Evolutionary conservation across 2,888 invertebrate species (phyloP), one percentile per base, ranked within the genome.

Genomic region (Drosophila mayaguana): DNA sequence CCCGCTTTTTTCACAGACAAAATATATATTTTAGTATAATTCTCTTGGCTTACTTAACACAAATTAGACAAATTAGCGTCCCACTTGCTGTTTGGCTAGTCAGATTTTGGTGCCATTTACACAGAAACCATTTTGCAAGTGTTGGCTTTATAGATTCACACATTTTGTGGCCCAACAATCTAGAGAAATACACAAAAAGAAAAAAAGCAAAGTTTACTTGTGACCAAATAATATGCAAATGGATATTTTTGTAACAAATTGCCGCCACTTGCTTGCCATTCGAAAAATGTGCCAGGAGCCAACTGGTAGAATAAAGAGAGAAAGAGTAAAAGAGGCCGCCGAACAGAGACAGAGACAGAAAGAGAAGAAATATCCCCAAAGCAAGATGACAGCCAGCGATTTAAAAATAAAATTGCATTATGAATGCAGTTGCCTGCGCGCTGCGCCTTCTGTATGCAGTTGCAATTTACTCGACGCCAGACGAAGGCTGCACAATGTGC

Each of bases 401-500:
- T 83, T 86, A 88, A 88, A 83, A 83, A 88, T 88, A 83, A 88
- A 83, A 88, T 88, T 88, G 86, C 83, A 88, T 86, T 83, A 88
- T 83, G 83, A 83, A 75, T 78, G 75, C 88, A 88, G 68, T 82
- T 65, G 75, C 71, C 40, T 57, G 60, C 72, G 63, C 63, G 56
- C 60, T 64, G 59, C 53, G 60, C 50, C 71, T 75, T 72, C 63
- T 76, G 56, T 74, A 28, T 68, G 32, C 55, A 62, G 46, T 71
- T 59, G 74, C 69, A 45, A 62, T 78, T 78, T 73, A 43, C 61
- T 63, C 46, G 20, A 46, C 18, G 57, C 50, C 36, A 75, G 48
- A 71, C 60, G 18, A 12, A 43, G 20, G n/a, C 40, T 11, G 18
- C 12, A 11, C 9, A 11, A 2, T 11, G 38, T 1, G 38, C 16